A percentile compares a stretch with the other conserved stretches of the same genome.
Evolutionary conservation across 2,888 invertebrate genomes (phyloP).

Genomic region (Boloria selene): DNA sequence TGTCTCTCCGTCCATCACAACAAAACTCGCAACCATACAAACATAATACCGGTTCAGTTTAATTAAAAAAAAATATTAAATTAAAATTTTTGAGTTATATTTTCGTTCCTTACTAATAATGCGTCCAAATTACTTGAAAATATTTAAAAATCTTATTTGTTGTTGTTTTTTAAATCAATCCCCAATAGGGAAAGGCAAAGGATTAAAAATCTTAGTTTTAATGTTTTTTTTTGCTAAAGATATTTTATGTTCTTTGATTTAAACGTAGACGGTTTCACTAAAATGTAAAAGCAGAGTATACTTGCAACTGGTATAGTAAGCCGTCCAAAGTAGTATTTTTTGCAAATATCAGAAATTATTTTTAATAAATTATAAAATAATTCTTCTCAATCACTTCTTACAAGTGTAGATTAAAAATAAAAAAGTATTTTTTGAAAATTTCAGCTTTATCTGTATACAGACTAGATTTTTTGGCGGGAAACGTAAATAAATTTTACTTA

Average conservation of each 20-base stretch:
- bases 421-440: constrained; percentile 36
- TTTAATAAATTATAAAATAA: constrained; percentile 9
- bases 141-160: neutral
- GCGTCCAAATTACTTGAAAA: neutral
- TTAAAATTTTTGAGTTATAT: constrained; percentile 1
- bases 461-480: constrained; percentile 45
- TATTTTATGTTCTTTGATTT: constrained; percentile 26
- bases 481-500: constrained; percentile 33
- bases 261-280: constrained; percentile 34
- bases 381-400: constrained; percentile 27
- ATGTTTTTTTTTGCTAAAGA: constrained; percentile 21
- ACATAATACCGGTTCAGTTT: constrained; percentile 23
- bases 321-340: constrained; percentile 74
- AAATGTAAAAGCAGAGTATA: constrained; percentile 59
- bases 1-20: constrained; percentile 42
- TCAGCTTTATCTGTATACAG: constrained; percentile 39
- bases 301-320: constrained; percentile 58
- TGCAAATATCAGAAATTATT: constrained; percentile 45
- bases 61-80: constrained; percentile 4
- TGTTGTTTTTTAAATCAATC: neutral
- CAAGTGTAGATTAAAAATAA: constrained; percentile 33
- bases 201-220: too few species aligned
- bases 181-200: too few species aligned
- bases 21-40: constrained; percentile 27
- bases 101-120: neutral